Conservation (phyloP, 2,113 vertebrate genomes). For the Egretta garzetta region DNA sequence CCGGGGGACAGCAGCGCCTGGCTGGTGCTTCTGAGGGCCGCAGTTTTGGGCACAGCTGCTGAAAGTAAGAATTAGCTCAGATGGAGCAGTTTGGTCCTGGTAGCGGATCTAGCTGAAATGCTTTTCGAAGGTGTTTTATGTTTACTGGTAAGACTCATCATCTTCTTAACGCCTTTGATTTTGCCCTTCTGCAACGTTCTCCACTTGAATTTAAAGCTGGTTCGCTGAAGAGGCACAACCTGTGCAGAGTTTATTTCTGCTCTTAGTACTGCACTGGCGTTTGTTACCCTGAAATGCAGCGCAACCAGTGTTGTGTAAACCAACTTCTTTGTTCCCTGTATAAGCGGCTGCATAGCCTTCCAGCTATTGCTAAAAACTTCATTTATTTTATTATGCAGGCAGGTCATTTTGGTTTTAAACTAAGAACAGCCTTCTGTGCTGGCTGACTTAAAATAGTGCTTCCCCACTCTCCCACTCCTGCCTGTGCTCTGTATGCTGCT, state of each 20-base stretch:
- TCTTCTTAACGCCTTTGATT: neutral
- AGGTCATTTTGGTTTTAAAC: neutral
- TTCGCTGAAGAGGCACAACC: neutral
- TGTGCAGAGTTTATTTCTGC: neutral
- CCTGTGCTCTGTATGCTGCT: neutral
- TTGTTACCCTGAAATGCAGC: neutral
- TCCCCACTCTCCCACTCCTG: neutral
- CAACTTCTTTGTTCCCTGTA: neutral
- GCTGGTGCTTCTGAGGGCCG: neutral
- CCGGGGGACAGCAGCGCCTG: fast-evolving
- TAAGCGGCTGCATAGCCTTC: neutral
- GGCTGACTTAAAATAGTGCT: neutral
- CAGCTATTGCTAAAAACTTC: neutral
- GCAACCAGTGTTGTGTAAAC: neutral
- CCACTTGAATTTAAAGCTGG: neutral
- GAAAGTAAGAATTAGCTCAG: neutral
- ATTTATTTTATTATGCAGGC: neutral
- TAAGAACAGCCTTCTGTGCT: neutral
- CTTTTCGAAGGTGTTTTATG: neutral
- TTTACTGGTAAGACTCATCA: neutral
- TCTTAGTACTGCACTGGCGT: neutral
- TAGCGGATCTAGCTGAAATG: neutral
- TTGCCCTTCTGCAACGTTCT: neutral
- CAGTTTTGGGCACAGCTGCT: neutral
- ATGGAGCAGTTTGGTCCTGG: neutral